These are phyloP conservation scores for Etia nguti DNA, from an alignment of 2,113 vertebrate species.

Conservation along the genomic window DNA sequence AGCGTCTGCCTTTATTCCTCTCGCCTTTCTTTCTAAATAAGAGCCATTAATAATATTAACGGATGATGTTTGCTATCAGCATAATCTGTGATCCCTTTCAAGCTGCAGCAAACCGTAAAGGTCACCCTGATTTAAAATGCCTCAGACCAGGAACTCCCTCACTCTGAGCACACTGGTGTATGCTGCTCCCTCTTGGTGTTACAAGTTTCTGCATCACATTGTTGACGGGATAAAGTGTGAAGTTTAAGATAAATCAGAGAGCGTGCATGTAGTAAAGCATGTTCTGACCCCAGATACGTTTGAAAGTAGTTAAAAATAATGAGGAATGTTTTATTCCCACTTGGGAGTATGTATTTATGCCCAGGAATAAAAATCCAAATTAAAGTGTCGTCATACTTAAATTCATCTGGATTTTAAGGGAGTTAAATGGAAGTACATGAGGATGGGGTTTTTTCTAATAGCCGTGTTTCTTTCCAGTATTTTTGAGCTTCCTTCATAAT, in stretches of 20 bases:
- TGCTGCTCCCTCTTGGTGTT: not conserved
- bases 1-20: not conserved
- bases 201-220: not conserved
- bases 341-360: not conserved
- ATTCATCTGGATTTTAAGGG: not conserved
- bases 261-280: not conserved
- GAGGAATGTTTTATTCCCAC: not conserved
- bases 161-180: not conserved
- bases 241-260: not conserved
- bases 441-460: not conserved
- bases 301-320: not conserved
- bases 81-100: not conserved
- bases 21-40: not conserved
- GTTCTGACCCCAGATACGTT: not conserved
- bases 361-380: not conserved
- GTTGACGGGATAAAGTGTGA: not conserved
- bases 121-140: not conserved
- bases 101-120: not conserved
- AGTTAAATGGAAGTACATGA: not conserved
- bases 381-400: not conserved
- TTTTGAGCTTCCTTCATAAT: not conserved
- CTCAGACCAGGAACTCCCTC: not conserved
- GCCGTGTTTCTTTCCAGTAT: not conserved
- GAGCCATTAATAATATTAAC: not conserved
- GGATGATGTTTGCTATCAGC: not conserved